Base-by-base conservation (phyloP, 2,888 invertebrate species). In the Syrista parreyssii region DNA sequence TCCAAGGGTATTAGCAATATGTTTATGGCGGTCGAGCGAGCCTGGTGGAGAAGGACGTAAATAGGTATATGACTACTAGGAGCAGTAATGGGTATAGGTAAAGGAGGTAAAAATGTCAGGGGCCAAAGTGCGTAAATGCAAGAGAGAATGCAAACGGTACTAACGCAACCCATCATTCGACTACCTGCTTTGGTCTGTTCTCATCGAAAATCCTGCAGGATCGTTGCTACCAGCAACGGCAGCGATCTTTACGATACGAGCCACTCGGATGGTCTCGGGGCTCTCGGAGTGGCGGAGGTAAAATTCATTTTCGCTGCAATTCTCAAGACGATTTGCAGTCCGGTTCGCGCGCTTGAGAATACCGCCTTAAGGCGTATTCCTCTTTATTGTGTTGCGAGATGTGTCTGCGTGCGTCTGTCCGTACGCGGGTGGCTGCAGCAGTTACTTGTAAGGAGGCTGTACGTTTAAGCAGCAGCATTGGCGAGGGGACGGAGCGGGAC, bases 1-100 rank as follows among this genome's bases (percentile, higher is more conserved):
- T 85, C 79, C 81, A 80, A 73, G 76, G 80, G 80, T 76, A 82
- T 87, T 84, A 78, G 84, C 85, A 83, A 86, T 84, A 84, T 84
- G 78, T 86, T 87, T 88, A 87, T 82, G 84, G 86, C 82, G 79
- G 76, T 76, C 77, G 75, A 79, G 82, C 76, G 77, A 83, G 55
- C 55, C 55, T 55, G 23, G 23, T 2, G 23, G 23, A 55, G 23
- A 0, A 55, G 55, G 23, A 55, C 55, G 55, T 23, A 9, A 55
- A 55, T 55, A 55, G 55, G 55, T 23, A 55, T 55, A 55, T 15
- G 55, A 55, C 23, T 23, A 2, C 40, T 40, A 2, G 40, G 40
- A 40, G 40, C 40, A 2, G 40, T 15, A 40, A 40, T 40, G 40
- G 40, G 40, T 15, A 40, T 40, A 40, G 40, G 55, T 9, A 55